Conservation (phyloP, 2,113 vertebrate species). For the Oriolus oriolus region DNA sequence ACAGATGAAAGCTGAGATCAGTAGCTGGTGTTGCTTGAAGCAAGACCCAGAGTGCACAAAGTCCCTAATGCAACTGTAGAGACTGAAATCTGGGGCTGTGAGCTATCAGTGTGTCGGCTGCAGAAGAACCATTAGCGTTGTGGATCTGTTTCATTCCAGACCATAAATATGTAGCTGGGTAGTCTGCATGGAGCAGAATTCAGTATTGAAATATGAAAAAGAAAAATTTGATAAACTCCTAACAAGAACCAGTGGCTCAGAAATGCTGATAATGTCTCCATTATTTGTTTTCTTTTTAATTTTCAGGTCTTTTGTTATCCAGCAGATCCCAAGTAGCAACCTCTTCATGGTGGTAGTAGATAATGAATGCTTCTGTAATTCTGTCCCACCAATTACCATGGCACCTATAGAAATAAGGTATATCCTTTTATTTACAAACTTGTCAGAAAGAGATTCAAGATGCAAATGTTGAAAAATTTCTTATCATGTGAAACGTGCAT, state of each 20-base stretch:
- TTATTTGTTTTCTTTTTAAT: constrained; percentile 26
- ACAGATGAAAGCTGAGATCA: neutral
- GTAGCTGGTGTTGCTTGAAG: neutral
- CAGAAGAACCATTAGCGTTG: neutral
- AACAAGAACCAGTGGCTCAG: neutral
- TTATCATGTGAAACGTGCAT: neutral
- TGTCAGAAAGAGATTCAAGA: neutral
- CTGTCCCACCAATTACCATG: constrained; percentile 90
- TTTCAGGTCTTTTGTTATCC: constrained; percentile 95
- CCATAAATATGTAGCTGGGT: neutral
- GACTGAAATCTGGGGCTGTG: neutral
- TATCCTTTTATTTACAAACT: constrained; percentile 82
- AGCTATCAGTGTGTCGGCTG: neutral
- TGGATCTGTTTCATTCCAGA: neutral
- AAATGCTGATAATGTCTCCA: neutral
- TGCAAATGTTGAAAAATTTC: neutral
- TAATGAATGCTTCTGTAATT: constrained; percentile 89
- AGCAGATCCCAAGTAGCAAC: constrained; percentile 98
- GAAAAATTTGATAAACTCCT: neutral
- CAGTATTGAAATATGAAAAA: neutral
- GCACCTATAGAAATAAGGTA: constrained; percentile 97
- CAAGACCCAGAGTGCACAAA: neutral
- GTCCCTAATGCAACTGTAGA: neutral
- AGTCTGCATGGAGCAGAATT: neutral
- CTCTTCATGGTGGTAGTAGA: constrained; percentile 99